Evolutionary conservation across 2,113 vertebrate genomes (phyloP), one percentile per base, ranked within the genome.

Genomic region (Limnothrissa miodon): DNA sequence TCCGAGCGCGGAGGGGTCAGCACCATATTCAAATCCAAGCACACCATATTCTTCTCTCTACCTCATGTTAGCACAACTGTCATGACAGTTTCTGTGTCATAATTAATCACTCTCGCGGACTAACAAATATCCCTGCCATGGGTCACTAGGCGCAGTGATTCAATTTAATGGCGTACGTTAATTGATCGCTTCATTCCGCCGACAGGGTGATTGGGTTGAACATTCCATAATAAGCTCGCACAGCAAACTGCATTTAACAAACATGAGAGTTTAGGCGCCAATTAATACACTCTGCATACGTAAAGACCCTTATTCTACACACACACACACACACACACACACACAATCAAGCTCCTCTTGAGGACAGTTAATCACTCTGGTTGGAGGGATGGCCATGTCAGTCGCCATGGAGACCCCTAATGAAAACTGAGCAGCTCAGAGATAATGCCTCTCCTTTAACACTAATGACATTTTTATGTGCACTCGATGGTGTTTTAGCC

Each of bases 391-490:
- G 21, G 21, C 39, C 42, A 59, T 66, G 48, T 85, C n/a, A 25
- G 70, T 42, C 66, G 39, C 70, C 13, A 13, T 74, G 81, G 42
- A 74, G 81, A 82, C 84, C 48, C 39, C 45, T 70, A 86, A 88
- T 89, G 79, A 88, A 84, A 83, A 84, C 74, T 46, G 78, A 83
- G 78, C 83, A 78, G 56, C 82, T 85, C 85, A 86, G 78, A 86
- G 78, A 88, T 86, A 87, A 89, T 87, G 88, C 74, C 83, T 87
- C 84, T 90, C 86, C 87, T 87, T 90, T 87, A 88, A 80, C 80
- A 80, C 80, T 80, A 92, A 89, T 87, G 87, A 81, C 78, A 87
- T 86, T 90, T 92, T 90, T 88, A 90, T 90, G 83, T 66, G 59
- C 62, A 78, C 45, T 78, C 87, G 87, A 90, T 88, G 80, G 83